Base-by-base conservation (phyloP, 2,113 vertebrate genomes). In the Sminthopsis crassicaudata region DNA sequence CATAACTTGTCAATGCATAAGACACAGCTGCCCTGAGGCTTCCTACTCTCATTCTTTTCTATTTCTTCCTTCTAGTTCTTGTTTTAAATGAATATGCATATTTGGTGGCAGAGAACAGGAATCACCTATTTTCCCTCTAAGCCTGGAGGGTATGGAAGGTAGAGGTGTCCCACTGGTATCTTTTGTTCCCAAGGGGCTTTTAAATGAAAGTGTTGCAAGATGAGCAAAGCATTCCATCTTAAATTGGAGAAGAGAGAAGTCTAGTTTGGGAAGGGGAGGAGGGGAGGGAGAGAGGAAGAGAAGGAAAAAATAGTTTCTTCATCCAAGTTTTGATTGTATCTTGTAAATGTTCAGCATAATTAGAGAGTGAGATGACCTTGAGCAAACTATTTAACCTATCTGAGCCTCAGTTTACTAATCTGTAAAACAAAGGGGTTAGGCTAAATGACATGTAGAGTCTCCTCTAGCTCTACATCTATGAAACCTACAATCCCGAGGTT, bases 61-160 rank as follows among this genome's bases (percentile, higher is more conserved):
- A 9, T n/a, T 23, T 36, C 1, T 55, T n/a, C 90, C 11, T 10
- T 57, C 53, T 36, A 36, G 24, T 53, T 94, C 89, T 91, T 2
- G 54, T 51, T 95, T 91, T 91, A 94, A 27, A 92, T 95, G 53
- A 91, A 76, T 90, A 92, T 57, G 27, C 94, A 36, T 93, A 50
- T 50, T 97, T 96, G 93, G 89, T 52, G 95, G 25, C 84, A 88
- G 76, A 30, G 60, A 42, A 16, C 54, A 10, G 46, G 94, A 91
- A 67, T 48, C 2, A 90, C 91, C 89, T 95, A 36, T 92, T 94
- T 52, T 84, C 92, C 89, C 53, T 88, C 5, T 3, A 53, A 91
- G 8, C 48, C 92, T 92, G 0, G 23, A 22, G 91, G 93, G 88
- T 26, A 76, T 23, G n/a, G 67, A 84, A 84, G 67, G 67, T 67